Percentiles rank a stretch among this genome's conserved stretches.
Conservation (phyloP, 2,113 vertebrate genomes). For the Pedetes capensis region DNA sequence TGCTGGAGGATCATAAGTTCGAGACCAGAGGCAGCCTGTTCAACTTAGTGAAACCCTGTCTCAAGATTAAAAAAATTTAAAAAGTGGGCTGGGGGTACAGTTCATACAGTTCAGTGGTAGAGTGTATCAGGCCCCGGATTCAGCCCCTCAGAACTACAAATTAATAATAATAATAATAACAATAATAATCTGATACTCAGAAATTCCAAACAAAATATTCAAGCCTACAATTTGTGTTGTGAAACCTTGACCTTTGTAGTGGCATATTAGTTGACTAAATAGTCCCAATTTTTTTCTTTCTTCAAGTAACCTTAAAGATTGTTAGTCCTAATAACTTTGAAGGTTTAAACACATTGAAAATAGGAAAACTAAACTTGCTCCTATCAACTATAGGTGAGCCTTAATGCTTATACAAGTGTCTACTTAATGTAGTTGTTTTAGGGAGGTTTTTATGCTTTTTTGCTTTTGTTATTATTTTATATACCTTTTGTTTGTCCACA, state of each 20-base stretch:
- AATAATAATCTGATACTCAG: fast-evolving
- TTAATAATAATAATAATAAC: no score
- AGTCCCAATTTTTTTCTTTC: not conserved
- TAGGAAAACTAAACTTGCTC: not conserved
- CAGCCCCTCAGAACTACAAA: no score
- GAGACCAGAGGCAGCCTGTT: no score
- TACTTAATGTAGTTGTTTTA: not conserved
- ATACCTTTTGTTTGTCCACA: not conserved
- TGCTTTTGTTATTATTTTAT: not conserved
- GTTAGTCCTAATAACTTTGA: not conserved
- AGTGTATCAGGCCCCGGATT: no score
- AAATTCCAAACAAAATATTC: not conserved
- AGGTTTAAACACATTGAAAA: not conserved
- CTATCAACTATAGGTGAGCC: not conserved
- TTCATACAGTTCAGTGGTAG: no score
- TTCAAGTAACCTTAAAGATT: not conserved
- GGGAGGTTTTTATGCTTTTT: not conserved
- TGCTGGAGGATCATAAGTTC: no score
- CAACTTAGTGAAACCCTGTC: no score
- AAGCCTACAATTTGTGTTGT: not conserved
- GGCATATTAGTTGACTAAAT: not conserved
- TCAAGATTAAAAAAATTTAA: no score
- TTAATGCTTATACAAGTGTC: not conserved
- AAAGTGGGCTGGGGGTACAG: no score
- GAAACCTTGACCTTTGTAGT: not conserved